phyloP scores from a whole-genome alignment of 2,797 vertebrate species.

The Chrysocyon brachyurus region DNA sequence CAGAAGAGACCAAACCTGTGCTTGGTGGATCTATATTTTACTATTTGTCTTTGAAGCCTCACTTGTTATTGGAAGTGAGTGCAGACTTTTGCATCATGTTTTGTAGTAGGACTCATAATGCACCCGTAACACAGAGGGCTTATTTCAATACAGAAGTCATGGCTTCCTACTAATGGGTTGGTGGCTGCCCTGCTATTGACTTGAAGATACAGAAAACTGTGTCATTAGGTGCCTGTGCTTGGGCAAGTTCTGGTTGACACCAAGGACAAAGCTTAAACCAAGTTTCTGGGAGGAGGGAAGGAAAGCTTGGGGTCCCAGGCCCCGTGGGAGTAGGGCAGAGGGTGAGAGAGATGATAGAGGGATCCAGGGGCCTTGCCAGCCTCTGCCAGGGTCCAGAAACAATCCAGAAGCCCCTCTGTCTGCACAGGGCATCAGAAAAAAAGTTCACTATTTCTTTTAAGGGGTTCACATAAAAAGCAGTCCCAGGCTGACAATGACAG shows the following conservation, averaged over 20 bases:
- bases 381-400: neutral
- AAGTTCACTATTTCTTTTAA: neutral
- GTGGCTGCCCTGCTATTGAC: neutral
- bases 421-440: neutral
- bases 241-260: neutral
- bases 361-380: neutral
- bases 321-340: fast-evolving
- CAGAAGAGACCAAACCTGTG: neutral
- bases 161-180: neutral
- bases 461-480: neutral
- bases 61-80: neutral
- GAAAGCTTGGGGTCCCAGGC: neutral
- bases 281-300: neutral
- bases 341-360: neutral
- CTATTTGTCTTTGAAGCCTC: neutral
- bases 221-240: neutral
- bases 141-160: neutral
- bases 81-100: too few relatives aligned
- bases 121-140: neutral
- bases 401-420: neutral
- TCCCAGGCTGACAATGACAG: neutral
- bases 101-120: fast-evolving
- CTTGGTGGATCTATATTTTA: neutral
- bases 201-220: neutral
- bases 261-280: neutral